phyloP scores from a whole-genome alignment of 2,888 invertebrate genomes.

The Xestia xanthographa region DNA sequence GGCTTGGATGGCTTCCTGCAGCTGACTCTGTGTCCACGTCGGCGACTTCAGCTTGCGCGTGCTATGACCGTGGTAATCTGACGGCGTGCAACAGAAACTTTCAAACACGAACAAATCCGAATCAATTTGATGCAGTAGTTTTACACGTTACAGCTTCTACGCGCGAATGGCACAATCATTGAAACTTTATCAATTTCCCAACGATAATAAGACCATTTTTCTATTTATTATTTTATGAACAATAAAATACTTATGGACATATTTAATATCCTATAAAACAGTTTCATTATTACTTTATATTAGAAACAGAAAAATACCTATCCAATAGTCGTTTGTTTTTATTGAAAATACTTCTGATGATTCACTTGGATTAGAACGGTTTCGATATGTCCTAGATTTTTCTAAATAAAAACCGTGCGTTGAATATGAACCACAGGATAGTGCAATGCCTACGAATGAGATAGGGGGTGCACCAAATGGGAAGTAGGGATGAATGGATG shows the following conservation, averaged over 20 bases:
- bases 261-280: slow-evolving; percentile 39
- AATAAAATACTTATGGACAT: slow-evolving; percentile 52
- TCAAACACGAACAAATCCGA: slow-evolving; percentile 44
- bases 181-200: not conserved
- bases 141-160: not conserved
- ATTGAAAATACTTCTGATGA: slow-evolving; percentile 50
- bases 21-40: slow-evolving; percentile 93
- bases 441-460: slow-evolving; percentile 21
- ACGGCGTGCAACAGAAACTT: slow-evolving; percentile 76
- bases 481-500: not conserved
- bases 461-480: not conserved
- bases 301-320: slow-evolving; percentile 56
- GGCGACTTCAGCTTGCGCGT: slow-evolving; percentile 94
- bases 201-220: slow-evolving; percentile 11
- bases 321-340: slow-evolving; percentile 43
- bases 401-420: slow-evolving; percentile 24
- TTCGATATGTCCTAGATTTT: slow-evolving; percentile 24
- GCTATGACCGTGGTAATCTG: slow-evolving; percentile 90
- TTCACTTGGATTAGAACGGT: slow-evolving; percentile 44
- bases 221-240: slow-evolving; percentile 47
- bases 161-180: not conserved
- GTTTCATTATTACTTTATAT: slow-evolving; percentile 56
- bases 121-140: slow-evolving; percentile 39
- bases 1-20: slow-evolving; percentile 94
- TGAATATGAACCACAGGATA: slow-evolving; percentile 6